Base-by-base conservation (phyloP, 2,888 invertebrate species). In the Nasonia oneida region DNA sequence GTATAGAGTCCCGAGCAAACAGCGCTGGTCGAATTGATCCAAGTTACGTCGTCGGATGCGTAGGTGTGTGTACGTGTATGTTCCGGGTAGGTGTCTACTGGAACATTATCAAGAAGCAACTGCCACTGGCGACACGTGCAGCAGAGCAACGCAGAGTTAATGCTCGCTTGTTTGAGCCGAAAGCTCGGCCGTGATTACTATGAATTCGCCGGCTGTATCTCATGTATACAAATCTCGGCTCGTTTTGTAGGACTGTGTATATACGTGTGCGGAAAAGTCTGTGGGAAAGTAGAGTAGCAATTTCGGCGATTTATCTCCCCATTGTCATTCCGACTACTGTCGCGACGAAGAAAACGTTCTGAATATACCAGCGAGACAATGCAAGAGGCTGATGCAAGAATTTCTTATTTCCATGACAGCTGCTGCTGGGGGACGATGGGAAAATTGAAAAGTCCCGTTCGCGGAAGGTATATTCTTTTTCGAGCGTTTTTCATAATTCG, bases 91-190 rank as follows among this genome's bases (percentile, higher is more conserved):
- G 79, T 70, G 29, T 29, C 29, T 29, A 29, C 47, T n/a, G 67
- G 78, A 64, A 67, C 81, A 73, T 82, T 82, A 82, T 75, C 18
- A 81, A 76, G 75, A 50, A 82, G 82, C 53, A 67, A 76, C 50
- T 75, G 12, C 8, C 78, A 12, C 29, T 70, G 10, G n/a, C 47
- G 39, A 61, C 57, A 61, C 57, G 57, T 61, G 29, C 42, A 15
- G 23, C 18, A 18, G 10, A 12, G 12, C 6, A 10, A 10, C 8
- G 10, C 47, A 67, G 82, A 82, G 76, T 82, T 83, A 77, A 83
- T 83, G 76, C 57, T 77, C 77, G 83, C 70, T 57, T 70, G 70
- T 83, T 83, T 77, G 70, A 76, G 29, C 76, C 76, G 81, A 39
- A 53, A n/a, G 37, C 71, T 42, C 39, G n/a, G 71, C 53, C 42